Evolutionary conservation across 92 coral and sea anemone genomes (phyloP).

Genomic region (Ricordea florida): DNA sequence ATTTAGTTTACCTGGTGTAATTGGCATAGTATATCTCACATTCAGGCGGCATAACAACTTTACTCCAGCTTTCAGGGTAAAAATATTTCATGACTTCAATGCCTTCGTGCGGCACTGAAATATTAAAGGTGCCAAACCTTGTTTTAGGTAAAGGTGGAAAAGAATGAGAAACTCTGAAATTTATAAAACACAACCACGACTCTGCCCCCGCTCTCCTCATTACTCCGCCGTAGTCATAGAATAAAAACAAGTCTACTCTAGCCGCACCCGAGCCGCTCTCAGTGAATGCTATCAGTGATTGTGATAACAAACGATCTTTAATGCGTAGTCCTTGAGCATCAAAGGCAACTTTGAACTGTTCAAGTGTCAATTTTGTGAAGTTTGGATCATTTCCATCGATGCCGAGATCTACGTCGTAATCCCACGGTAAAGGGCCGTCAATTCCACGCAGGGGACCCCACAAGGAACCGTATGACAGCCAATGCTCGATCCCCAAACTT

Average conservation of each 20-base stretch:
- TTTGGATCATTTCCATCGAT: not conserved
- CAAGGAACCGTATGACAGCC: conserved; percentile 31
- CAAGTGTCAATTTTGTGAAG: not conserved
- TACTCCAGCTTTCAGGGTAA: no score
- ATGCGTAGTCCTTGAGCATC: not conserved
- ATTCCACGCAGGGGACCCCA: conserved; percentile 30
- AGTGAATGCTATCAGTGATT: no score
- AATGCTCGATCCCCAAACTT: conserved; percentile 3
- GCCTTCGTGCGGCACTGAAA: no score
- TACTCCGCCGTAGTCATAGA: conserved; percentile 58
- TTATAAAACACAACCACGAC: conserved; percentile 71
- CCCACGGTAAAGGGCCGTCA: conserved; percentile 34
- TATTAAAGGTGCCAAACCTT: no score
- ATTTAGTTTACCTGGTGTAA: no score
- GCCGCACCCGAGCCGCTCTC: no score
- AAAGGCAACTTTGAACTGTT: conserved; percentile 7
- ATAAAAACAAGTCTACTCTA: conserved; percentile 71
- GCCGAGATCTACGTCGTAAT: conserved; percentile 16
- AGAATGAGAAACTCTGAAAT: no score
- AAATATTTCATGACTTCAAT: no score
- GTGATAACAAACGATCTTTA: no score
- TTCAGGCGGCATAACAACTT: no score
- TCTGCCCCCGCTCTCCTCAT: conserved; percentile 81
- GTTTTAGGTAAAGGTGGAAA: no score
- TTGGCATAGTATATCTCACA: no score